Percentiles rank a stretch among this genome's conserved stretches.
Conservation (phyloP, 2,113 vertebrate species). For the Ophthalmolycus amberensis region DNA sequence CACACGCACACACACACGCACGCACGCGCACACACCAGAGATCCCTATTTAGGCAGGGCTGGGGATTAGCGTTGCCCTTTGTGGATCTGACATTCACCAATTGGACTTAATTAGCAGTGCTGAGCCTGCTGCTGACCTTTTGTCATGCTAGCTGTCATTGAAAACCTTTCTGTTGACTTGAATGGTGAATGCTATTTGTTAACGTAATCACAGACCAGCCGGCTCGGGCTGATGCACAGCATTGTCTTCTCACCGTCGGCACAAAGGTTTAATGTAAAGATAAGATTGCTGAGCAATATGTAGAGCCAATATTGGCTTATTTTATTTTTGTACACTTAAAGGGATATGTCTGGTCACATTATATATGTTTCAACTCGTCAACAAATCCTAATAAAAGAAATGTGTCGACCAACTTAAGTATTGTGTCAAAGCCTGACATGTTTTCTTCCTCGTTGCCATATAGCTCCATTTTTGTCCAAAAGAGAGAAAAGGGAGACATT, state of each 20-base stretch:
- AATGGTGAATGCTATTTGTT: constrained; percentile 83
- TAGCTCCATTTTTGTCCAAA: not conserved
- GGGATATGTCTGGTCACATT: not conserved
- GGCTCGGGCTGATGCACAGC: constrained; percentile 31
- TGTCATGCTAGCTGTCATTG: constrained; percentile 83
- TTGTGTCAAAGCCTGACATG: not conserved
- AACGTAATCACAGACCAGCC: constrained; percentile 75
- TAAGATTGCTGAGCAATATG: constrained; percentile 10
- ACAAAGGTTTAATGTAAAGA: constrained; percentile 35
- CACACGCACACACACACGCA: constrained; percentile 32
- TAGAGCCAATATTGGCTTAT: not conserved
- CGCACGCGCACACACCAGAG: constrained; percentile 27
- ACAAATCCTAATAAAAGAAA: not conserved
- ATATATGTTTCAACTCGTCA: not conserved
- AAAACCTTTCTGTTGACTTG: constrained; percentile 84
- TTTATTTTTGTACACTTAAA: not conserved
- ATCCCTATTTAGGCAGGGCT: constrained; percentile 66
- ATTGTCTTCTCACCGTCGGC: constrained; percentile 23
- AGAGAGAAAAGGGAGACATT: not conserved
- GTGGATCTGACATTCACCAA: constrained; percentile 87
- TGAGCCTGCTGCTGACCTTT: constrained; percentile 85
- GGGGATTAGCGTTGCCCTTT: constrained; percentile 86
- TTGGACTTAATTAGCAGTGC: constrained; percentile 86
- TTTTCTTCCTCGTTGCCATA: not conserved
- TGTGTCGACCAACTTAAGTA: not conserved